Percentiles rank a stretch among this genome's conserved stretches.
Conservation (phyloP, 2,888 invertebrate species). For the Branchipolynoe longqiensis region DNA sequence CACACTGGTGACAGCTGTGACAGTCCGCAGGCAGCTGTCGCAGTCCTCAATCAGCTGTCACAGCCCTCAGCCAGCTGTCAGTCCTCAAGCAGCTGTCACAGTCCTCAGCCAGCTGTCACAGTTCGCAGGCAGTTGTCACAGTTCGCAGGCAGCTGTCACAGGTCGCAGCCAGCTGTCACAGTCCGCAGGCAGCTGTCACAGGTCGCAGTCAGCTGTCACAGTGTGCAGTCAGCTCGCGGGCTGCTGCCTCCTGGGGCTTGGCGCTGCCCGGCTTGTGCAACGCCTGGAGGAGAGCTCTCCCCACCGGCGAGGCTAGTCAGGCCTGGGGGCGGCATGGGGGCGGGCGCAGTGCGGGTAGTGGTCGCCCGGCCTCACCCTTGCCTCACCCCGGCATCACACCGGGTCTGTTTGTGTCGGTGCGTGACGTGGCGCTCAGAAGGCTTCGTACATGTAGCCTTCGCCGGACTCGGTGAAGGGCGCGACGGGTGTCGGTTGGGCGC, state of each 20-base stretch:
- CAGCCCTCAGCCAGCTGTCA: not conserved
- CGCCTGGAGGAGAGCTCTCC: constrained; percentile 42
- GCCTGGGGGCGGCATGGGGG: constrained; percentile 5
- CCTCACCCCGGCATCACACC: not conserved
- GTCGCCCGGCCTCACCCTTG: not conserved
- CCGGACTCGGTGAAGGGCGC: not conserved
- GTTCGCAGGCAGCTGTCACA: not conserved
- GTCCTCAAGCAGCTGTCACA: not conserved
- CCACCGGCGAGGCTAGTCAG: constrained; percentile 5
- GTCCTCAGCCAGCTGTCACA: not conserved
- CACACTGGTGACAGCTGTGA: not conserved
- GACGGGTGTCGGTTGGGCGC: not conserved
- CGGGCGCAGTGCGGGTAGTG: not conserved
- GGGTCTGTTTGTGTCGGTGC: not conserved
- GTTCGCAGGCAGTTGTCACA: not conserved
- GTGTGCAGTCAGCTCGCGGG: too few relatives aligned
- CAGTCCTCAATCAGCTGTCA: not conserved
- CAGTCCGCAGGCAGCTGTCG: not conserved
- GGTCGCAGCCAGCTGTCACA: not conserved
- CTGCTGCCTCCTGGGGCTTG: not conserved
- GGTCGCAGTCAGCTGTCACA: not conserved
- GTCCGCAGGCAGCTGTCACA: not conserved
- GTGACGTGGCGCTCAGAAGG: constrained; percentile 36
- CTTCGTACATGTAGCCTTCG: constrained; percentile 56
- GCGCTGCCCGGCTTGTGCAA: not conserved